phyloP scores from a whole-genome alignment of 2,888 invertebrate genomes.

The Mongoloraphidia duomilia region DNA sequence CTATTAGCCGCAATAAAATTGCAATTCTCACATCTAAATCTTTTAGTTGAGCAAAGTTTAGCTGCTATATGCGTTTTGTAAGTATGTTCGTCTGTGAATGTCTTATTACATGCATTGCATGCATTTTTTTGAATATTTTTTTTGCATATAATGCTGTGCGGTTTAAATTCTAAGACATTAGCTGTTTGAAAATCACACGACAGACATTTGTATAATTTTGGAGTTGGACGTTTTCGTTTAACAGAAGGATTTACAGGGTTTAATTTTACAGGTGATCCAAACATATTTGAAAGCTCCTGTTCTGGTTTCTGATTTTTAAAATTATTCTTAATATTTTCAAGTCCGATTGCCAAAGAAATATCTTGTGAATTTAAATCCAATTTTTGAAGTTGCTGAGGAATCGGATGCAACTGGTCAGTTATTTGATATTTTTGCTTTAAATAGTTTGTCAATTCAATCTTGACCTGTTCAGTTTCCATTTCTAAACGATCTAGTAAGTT shows the following conservation, averaged over 20 bases:
- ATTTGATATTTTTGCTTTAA: slow-evolving; percentile 18
- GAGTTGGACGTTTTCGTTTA: background rate
- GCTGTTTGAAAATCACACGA: slow-evolving; percentile 31
- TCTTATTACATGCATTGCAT: slow-evolving; percentile 29
- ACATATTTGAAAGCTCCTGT: slow-evolving; percentile 16
- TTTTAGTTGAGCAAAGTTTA: slow-evolving; percentile 22
- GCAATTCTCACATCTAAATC: slow-evolving; percentile 27
- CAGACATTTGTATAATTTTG: slow-evolving; percentile 30
- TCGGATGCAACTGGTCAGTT: slow-evolving; percentile 22
- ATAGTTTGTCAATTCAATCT: slow-evolving; percentile 14
- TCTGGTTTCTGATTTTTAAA: slow-evolving; percentile 6
- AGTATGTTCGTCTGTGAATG: slow-evolving; percentile 26
- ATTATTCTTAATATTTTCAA: slow-evolving; percentile 5
- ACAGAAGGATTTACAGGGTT: background rate
- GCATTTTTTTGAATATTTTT: background rate
- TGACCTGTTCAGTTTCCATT: slow-evolving; percentile 30
- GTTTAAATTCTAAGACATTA: slow-evolving; percentile 29
- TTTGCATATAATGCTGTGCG: slow-evolving; percentile 29
- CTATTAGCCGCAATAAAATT: slow-evolving; percentile 29
- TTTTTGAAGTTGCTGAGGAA: slow-evolving; percentile 23
- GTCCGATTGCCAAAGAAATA: slow-evolving; percentile 3
- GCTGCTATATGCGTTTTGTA: slow-evolving; percentile 29
- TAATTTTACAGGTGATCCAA: slow-evolving; percentile 6
- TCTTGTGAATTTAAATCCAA: background rate
- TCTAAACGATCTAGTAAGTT: slow-evolving; percentile 34